Conservation (phyloP, 2,113 vertebrate genomes). For the Pholis gunnellus region DNA sequence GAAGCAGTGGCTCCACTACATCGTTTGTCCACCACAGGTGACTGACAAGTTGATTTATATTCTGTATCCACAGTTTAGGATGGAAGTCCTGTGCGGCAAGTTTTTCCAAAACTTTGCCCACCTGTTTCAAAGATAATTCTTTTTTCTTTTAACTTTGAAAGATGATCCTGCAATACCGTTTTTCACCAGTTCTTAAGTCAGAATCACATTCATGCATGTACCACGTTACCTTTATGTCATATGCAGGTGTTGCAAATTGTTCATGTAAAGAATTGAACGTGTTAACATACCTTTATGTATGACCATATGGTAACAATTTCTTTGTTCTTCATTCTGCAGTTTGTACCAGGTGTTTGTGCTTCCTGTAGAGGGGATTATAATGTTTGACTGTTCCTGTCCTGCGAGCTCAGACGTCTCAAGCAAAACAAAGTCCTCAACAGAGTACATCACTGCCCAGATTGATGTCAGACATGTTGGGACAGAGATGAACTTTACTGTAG, state of each 20-base stretch:
- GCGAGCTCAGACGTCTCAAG: constrained; percentile 73
- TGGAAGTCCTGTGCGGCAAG: not conserved
- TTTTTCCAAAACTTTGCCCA: not conserved
- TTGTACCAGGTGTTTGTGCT: constrained; percentile 94
- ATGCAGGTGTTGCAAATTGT: not conserved
- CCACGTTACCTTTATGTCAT: not conserved
- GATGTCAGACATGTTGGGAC: constrained; percentile 77
- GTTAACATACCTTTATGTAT: not conserved
- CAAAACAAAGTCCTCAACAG: constrained; percentile 66
- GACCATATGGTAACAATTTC: not conserved
- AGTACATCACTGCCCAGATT: constrained; percentile 90
- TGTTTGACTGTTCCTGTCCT: constrained; percentile 88
- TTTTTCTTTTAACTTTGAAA: no score
- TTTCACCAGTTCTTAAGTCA: no score
- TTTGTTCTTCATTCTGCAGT: constrained; percentile 74
- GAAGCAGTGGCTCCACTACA: not conserved
- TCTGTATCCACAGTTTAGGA: not conserved
- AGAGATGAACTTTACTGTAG: constrained; percentile 86
- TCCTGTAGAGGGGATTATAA: constrained; percentile 81
- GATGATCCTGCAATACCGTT: no score
- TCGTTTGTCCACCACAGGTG: not conserved
- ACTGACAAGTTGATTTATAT: not conserved
- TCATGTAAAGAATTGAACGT: not conserved
- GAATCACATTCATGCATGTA: not conserved
- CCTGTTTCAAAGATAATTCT: no score